These are phyloP conservation scores for Cygnus buccinator DNA, from an alignment of 2,113 vertebrate species.

Conservation along the genomic window DNA sequence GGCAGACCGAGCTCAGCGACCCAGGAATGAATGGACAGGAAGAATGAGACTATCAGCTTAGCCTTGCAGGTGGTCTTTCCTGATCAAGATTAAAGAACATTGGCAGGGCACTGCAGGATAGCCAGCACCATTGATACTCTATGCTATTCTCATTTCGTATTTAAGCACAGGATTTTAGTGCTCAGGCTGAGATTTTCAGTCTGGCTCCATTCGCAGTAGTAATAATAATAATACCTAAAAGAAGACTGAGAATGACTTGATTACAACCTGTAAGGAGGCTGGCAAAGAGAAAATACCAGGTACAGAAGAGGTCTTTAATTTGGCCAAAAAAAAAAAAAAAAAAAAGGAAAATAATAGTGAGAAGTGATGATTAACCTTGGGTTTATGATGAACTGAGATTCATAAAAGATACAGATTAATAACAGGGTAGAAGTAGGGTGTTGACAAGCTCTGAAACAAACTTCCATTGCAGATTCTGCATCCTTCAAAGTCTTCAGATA, in stretches of 20 bases:
- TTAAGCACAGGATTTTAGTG: slow-evolving; percentile 47
- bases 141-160: slow-evolving; percentile 23
- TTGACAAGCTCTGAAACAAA: slow-evolving; percentile 7
- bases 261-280: slow-evolving; percentile 27
- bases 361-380: slow-evolving; percentile 8
- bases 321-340: not conserved
- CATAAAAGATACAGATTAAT: slow-evolving; percentile 21
- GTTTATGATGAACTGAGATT: slow-evolving; percentile 33
- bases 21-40: slow-evolving; percentile 69
- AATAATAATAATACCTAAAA: slow-evolving; percentile 43
- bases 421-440: not conserved
- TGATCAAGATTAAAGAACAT: slow-evolving; percentile 66
- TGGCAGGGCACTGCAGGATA: slow-evolving; percentile 57
- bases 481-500: not conserved
- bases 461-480: not conserved
- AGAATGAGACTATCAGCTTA: slow-evolving; percentile 72
- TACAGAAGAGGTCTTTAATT: slow-evolving; percentile 49
- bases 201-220: slow-evolving; percentile 29
- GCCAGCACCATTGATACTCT: slow-evolving; percentile 37
- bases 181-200: slow-evolving; percentile 38
- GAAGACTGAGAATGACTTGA: slow-evolving; percentile 47
- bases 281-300: slow-evolving; percentile 46
- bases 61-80: slow-evolving; percentile 65
- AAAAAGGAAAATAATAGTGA: not conserved
- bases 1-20: slow-evolving; percentile 67